Conservation (phyloP, 2,797 vertebrate species). For the Falco columbarius region DNA sequence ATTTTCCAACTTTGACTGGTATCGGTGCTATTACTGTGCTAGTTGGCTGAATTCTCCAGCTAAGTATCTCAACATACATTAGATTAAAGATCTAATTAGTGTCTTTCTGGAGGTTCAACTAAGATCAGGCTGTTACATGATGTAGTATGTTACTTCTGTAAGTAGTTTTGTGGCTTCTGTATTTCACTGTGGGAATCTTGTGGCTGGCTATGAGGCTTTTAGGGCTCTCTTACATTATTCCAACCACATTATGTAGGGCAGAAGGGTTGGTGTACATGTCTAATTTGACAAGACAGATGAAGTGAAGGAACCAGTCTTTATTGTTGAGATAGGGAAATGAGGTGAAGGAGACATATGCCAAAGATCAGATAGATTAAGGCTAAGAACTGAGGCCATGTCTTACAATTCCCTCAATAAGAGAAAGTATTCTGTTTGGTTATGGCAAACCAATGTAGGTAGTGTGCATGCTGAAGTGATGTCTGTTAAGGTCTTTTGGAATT, state of each 20-base stretch:
- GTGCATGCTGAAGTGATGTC: background rate
- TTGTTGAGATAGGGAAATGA: conserved; percentile 51
- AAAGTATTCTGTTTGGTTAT: background rate
- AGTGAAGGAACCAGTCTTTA: conserved; percentile 59
- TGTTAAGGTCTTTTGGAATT: conserved; percentile 25
- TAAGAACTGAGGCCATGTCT: background rate
- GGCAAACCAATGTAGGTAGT: conserved; percentile 1
- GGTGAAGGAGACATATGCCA: conserved; percentile 22
- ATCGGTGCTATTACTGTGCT: background rate
- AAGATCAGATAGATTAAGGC: conserved; percentile 16
- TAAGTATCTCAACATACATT: background rate
- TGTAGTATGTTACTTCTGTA: background rate
- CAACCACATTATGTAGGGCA: background rate
- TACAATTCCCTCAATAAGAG: conserved; percentile 28
- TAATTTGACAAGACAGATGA: conserved; percentile 65
- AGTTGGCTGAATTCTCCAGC: background rate
- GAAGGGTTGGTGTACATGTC: conserved; percentile 51
- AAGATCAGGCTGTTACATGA: background rate
- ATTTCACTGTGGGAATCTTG: background rate
- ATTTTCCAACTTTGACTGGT: background rate
- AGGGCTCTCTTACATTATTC: conserved; percentile 5
- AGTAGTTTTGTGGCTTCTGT: background rate
- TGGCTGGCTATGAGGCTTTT: background rate
- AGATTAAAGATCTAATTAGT: background rate
- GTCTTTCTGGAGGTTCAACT: background rate